These are phyloP conservation scores for Chaetodon auriga DNA, from an alignment of 2,113 vertebrate genomes.

Conservation along the genomic window DNA sequence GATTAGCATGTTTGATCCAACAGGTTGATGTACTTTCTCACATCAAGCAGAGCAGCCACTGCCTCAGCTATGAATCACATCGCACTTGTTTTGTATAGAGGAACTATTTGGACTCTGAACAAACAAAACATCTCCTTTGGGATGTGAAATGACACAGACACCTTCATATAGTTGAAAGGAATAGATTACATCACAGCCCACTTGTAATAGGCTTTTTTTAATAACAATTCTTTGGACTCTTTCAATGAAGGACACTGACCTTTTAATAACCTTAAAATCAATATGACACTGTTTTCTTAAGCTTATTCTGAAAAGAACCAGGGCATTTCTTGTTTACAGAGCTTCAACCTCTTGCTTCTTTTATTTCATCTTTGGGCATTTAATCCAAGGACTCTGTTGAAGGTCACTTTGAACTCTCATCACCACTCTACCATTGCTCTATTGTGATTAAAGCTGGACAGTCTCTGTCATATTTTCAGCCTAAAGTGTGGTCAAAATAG, in stretches of 20 bases:
- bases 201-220: neutral
- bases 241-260: neutral
- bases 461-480: neutral
- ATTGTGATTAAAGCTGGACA: slow-evolving; percentile 10
- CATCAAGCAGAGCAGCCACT: slow-evolving; percentile 4
- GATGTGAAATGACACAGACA: slow-evolving; percentile 10
- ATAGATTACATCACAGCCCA: neutral
- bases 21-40: slow-evolving; percentile 42
- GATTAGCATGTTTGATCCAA: slow-evolving; percentile 26
- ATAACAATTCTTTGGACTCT: slow-evolving; percentile 29
- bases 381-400: slow-evolving; percentile 36
- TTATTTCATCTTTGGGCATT: slow-evolving; percentile 17
- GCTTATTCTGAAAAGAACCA: neutral
- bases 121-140: slow-evolving; percentile 22
- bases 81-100: slow-evolving; percentile 5
- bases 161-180: neutral
- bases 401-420: slow-evolving; percentile 41
- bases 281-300: neutral
- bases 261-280: slow-evolving; percentile 5
- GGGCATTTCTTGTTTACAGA: neutral
- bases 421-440: slow-evolving; percentile 14
- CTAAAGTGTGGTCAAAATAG: slow-evolving; percentile 15
- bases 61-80: slow-evolving; percentile 38
- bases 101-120: slow-evolving; percentile 7
- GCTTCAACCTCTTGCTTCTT: neutral